Evolutionary conservation across 2,888 invertebrate species (phyloP).

Genomic region (Perizoma flavofasciatum): DNA sequence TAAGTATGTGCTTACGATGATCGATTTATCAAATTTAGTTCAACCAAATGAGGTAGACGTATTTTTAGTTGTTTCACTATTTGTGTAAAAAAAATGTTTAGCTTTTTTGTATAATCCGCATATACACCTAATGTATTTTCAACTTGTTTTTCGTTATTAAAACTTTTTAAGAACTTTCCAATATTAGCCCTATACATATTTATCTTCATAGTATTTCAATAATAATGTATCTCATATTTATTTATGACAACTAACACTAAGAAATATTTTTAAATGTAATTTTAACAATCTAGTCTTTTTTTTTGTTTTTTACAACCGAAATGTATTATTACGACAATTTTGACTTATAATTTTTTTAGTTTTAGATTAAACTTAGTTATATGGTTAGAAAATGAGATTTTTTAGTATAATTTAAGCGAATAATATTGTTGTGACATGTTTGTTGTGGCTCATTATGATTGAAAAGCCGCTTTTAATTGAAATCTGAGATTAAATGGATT

Average conservation of each 20-base stretch:
- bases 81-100: slow-evolving; percentile 21
- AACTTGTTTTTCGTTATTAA: slow-evolving; percentile 1
- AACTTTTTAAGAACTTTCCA: slow-evolving; percentile 12
- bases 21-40: not conserved
- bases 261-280: slow-evolving; percentile 51
- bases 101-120: slow-evolving; percentile 27
- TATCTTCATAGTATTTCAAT: slow-evolving; percentile 19
- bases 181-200: slow-evolving; percentile 30
- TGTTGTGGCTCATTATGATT: slow-evolving; percentile 23
- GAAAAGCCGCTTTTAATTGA: slow-evolving; percentile 24
- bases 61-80: slow-evolving; percentile 15
- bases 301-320: slow-evolving; percentile 66
- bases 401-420: slow-evolving; percentile 30
- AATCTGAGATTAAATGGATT: slow-evolving; percentile 33
- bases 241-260: slow-evolving; percentile 49
- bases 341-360: slow-evolving; percentile 45
- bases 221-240: slow-evolving; percentile 45
- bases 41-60: slow-evolving; percentile 18
- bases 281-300: slow-evolving; percentile 80
- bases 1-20: slow-evolving; percentile 14
- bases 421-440: slow-evolving; percentile 23
- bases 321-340: slow-evolving; percentile 64
- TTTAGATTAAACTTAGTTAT: slow-evolving; percentile 37
- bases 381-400: slow-evolving; percentile 41
- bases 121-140: too few relatives aligned